phyloP scores from a whole-genome alignment of 2,888 invertebrate genomes.

The Lasioglossum calceatum region DNA sequence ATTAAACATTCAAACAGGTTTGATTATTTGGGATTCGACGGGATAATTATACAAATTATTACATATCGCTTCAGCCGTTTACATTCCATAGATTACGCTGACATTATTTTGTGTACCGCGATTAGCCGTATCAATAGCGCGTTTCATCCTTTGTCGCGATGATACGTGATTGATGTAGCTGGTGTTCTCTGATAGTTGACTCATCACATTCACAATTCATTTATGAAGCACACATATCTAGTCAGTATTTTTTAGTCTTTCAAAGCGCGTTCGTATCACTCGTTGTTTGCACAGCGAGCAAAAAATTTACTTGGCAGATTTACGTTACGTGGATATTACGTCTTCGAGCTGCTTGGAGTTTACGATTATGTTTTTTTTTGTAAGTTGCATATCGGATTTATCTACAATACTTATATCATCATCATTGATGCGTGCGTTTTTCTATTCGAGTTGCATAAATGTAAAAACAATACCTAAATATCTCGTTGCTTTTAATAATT shows the following conservation, averaged over 20 bases:
- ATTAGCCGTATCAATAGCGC: slow-evolving; percentile 32
- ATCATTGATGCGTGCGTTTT: background rate
- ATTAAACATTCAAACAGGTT: background rate
- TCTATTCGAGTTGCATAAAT: background rate
- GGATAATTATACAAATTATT: background rate
- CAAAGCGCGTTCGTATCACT: slow-evolving; percentile 14
- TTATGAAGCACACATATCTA: background rate
- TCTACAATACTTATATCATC: background rate
- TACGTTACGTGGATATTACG: background rate
- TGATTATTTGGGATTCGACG: background rate
- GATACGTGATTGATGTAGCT: slow-evolving; percentile 35
- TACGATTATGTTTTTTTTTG: slow-evolving; percentile 40
- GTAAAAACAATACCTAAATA: background rate
- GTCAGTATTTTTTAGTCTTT: slow-evolving; percentile 25
- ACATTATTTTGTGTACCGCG: background rate
- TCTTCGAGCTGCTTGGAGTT: background rate
- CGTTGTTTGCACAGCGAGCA: background rate
- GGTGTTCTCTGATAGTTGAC: slow-evolving; percentile 28
- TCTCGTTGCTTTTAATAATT: background rate
- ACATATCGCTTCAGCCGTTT: background rate
- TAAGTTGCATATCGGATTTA: slow-evolving; percentile 23
- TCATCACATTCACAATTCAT: slow-evolving; percentile 16
- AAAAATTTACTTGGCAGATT: background rate
- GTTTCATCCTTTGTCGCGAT: slow-evolving; percentile 12
- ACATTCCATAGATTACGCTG: background rate